Conservation (phyloP, 2,113 vertebrate genomes). For the Erythrocercus mccallii region DNA sequence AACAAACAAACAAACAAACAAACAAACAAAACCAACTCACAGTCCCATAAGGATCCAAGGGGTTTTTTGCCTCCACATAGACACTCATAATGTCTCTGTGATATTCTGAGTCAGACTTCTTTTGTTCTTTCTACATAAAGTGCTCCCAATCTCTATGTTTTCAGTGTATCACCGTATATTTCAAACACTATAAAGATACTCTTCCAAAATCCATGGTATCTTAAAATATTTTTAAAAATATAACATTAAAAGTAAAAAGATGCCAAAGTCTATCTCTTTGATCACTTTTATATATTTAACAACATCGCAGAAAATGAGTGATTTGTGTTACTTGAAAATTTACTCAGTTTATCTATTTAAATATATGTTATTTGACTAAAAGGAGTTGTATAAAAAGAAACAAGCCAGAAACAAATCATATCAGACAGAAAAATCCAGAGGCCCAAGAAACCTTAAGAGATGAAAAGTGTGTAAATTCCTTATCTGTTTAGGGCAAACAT, state of each 20-base stretch:
- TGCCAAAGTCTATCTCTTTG: background rate
- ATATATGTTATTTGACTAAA: background rate
- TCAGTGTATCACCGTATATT: background rate
- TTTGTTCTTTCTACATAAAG: background rate
- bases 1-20: fast-evolving
- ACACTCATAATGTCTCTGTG: background rate
- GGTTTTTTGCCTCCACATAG: background rate
- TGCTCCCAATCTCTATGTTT: background rate
- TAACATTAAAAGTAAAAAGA: background rate
- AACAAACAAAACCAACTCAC: fast-evolving
- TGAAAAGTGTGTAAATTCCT: background rate
- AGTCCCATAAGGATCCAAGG: background rate
- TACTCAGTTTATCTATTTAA: background rate
- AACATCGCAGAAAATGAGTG: background rate
- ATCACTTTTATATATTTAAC: background rate
- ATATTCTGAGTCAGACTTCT: background rate
- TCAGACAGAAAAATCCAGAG: background rate
- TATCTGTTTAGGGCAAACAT: background rate
- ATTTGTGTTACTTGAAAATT: background rate
- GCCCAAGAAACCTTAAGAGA: background rate
- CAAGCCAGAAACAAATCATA: background rate
- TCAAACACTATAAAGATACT: background rate
- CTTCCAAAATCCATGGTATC: background rate
- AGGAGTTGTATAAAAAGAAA: background rate
- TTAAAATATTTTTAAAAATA: background rate